Evolutionary conservation across 35 echinoderm and acorn worm species (phyloP).

Genomic region (Heliocidaris tuberculata): DNA sequence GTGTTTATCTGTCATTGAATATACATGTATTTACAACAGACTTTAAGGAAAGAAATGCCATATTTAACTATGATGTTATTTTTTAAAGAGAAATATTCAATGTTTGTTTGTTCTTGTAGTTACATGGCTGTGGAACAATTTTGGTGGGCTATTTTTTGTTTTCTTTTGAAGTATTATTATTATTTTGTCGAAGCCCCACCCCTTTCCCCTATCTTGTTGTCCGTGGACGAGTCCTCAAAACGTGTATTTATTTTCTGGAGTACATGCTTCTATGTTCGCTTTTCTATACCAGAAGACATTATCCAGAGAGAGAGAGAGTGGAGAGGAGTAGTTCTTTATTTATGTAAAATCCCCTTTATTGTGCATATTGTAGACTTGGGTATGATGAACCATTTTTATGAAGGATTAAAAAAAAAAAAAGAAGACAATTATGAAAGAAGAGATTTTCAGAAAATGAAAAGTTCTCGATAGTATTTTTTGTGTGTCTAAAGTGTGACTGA

Average conservation of each 20-base stretch:
- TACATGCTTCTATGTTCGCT: not conserved
- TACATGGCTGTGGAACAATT: no score
- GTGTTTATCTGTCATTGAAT: no score
- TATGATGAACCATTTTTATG: not conserved
- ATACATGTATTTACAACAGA: no score
- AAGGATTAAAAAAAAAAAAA: not conserved
- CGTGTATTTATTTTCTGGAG: not conserved
- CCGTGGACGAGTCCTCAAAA: not conserved
- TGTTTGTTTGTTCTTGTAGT: no score
- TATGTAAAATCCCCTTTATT: not conserved
- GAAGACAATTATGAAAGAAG: not conserved
- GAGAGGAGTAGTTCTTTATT: not conserved
- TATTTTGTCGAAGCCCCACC: no score
- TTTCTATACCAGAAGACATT: not conserved
- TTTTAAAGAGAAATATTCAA: no score
- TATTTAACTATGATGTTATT: no score
- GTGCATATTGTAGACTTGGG: slow-evolving; percentile 5
- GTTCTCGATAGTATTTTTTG: not conserved
- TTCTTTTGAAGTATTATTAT: no score
- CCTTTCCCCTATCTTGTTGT: not conserved
- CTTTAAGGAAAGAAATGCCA: no score
- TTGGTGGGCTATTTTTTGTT: no score
- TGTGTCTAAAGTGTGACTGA: not conserved
- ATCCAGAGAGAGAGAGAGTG: not conserved
- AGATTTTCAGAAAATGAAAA: not conserved